These are phyloP conservation scores for Aporrectodea caliginosa DNA, from an alignment of 1,140 invertebrate genomes.

Conservation along the genomic window DNA sequence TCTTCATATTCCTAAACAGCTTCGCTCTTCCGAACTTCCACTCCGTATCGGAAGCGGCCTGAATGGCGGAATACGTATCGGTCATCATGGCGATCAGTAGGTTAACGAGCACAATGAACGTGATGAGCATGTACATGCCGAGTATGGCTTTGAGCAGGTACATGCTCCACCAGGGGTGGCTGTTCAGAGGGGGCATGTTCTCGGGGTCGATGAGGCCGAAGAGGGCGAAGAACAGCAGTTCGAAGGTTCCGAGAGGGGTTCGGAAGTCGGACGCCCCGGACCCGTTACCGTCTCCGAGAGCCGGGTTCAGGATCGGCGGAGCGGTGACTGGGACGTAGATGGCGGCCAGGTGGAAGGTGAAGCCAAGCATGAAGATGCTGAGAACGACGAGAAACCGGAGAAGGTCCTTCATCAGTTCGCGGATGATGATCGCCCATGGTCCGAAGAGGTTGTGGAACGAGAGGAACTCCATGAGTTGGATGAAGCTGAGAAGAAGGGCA, in stretches of 20 bases:
- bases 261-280: conserved; percentile 26
- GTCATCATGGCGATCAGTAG: conserved; percentile 99
- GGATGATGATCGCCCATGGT: conserved; percentile 79
- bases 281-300: conserved; percentile 39
- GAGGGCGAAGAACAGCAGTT: conserved; percentile 94
- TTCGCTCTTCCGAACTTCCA: conserved; percentile 99
- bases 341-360: conserved; percentile 94
- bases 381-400: conserved; percentile 93
- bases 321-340: conserved; percentile 80
- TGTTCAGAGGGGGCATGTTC: conserved; percentile 60
- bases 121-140: conserved; percentile 94
- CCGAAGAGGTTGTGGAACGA: conserved; percentile 99
- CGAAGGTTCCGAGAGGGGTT: conserved; percentile 63
- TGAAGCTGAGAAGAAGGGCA: conserved; percentile 88
- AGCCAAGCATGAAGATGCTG: conserved; percentile 95
- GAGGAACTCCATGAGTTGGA: conserved; percentile 83
- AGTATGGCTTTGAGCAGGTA: conserved; percentile 68
- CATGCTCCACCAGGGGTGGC: conserved; percentile 59
- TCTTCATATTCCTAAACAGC: conserved; percentile 96
- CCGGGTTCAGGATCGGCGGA: conserved; percentile 33
- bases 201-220: conserved; percentile 91
- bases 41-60: conserved; percentile 99
- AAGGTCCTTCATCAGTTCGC: conserved; percentile 67
- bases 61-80: conserved; percentile 95
- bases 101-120: conserved; percentile 95